A percentile compares a stretch with the other conserved stretches of the same genome.
Evolutionary conservation across 2,888 invertebrate species (phyloP).

Genomic region (Nomada ferruginata): DNA sequence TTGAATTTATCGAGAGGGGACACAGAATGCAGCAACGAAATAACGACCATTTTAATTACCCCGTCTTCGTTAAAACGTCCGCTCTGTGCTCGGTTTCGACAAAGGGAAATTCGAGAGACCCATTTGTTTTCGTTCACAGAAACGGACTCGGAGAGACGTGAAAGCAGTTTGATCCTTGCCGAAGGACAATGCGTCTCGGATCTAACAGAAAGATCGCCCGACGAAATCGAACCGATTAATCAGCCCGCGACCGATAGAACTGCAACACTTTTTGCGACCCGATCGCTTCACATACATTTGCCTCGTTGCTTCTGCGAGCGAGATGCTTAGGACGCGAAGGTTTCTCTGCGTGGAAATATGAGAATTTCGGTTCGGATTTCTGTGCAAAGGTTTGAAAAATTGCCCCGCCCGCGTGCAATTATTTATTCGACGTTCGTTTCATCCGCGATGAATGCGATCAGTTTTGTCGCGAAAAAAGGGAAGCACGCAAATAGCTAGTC

Average conservation of each 20-base stretch:
- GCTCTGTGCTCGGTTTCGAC: neutral
- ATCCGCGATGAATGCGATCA: too few species aligned
- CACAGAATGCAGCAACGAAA: neutral
- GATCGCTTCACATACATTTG: neutral
- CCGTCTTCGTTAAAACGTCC: constrained; percentile 40
- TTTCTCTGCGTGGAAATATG: neutral
- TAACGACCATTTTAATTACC: constrained; percentile 50
- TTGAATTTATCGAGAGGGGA: neutral
- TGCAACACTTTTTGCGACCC: neutral
- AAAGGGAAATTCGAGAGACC: constrained; percentile 23
- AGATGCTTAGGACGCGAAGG: neutral
- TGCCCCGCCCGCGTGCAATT: too few species aligned
- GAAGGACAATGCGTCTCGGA: constrained; percentile 3
- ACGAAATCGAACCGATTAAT: constrained; percentile 16
- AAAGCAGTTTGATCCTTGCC: constrained; percentile 9
- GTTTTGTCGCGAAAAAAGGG: too few species aligned
- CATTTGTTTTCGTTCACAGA: constrained; percentile 25
- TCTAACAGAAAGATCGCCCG: constrained; percentile 6
- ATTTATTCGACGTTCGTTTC: too few species aligned
- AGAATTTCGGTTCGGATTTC: neutral
- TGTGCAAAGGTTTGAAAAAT: neutral
- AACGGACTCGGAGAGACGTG: neutral
- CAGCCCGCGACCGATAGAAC: constrained; percentile 4
- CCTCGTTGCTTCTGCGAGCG: neutral
- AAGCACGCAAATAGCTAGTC: neutral